These are phyloP conservation scores for Melipona quadrifasciata DNA, from an alignment of 1,140 invertebrate genomes.

Conservation along the genomic window DNA sequence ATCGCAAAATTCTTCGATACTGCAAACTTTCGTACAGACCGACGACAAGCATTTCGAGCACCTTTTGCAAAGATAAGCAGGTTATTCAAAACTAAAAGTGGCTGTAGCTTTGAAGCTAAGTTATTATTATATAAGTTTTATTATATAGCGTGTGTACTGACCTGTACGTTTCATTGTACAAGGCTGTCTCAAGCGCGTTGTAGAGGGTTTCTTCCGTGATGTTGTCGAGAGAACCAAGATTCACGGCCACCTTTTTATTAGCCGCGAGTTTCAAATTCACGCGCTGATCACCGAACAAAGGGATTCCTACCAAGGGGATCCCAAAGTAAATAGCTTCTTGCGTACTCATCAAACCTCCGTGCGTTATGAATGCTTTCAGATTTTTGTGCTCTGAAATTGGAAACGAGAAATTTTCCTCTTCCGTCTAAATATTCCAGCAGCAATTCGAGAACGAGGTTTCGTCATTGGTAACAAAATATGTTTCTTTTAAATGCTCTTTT, in stretches of 20 bases:
- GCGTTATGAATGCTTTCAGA: conserved; percentile 80
- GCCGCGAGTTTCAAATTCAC: conserved; percentile 71
- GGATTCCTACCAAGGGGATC: conserved; percentile 81
- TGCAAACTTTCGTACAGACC: too few species aligned
- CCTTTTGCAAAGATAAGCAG: too few species aligned
- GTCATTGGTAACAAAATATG: background rate
- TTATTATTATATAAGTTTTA: too few species aligned
- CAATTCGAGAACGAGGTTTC: background rate
- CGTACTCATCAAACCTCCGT: conserved; percentile 80
- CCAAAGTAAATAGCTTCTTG: conserved; percentile 79
- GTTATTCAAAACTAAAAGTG: too few species aligned
- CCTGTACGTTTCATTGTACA: conserved; percentile 73
- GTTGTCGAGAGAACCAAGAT: conserved; percentile 34
- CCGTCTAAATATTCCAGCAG: background rate
- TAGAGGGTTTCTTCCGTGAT: conserved; percentile 73
- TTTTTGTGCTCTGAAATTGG: conserved; percentile 74
- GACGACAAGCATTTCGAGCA: too few species aligned
- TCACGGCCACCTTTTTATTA: conserved; percentile 57
- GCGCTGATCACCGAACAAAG: conserved; percentile 81
- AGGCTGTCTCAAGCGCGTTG: conserved; percentile 66
- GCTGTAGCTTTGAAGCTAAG: too few species aligned
- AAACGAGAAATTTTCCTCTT: background rate
- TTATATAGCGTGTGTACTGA: conserved; percentile 56
- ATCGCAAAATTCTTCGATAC: too few species aligned
- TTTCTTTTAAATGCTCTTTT: background rate